These are phyloP conservation scores for Phalacrocorax carbo DNA, from an alignment of 2,113 vertebrate species.

Conservation along the genomic window DNA sequence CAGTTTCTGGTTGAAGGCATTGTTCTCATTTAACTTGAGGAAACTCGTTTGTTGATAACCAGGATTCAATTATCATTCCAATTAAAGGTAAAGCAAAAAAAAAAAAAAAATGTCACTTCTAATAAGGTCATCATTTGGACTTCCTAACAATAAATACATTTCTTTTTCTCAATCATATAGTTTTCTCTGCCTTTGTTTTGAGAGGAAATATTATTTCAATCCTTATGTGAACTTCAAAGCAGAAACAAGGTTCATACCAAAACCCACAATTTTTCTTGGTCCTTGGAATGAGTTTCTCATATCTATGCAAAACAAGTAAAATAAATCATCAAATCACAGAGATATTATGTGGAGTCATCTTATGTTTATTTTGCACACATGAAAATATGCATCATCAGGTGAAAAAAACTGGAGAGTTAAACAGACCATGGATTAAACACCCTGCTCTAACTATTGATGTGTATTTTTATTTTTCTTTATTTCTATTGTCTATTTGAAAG, in stretches of 20 bases:
- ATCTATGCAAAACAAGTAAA: neutral
- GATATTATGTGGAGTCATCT: neutral
- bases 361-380: neutral
- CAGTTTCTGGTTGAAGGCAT: neutral
- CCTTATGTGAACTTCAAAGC: neutral
- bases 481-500: conserved; percentile 6
- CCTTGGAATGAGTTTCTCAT: neutral
- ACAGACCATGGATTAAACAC: neutral
- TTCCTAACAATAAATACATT: neutral
- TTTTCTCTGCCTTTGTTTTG: neutral
- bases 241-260: neutral
- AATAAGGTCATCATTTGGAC: neutral
- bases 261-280: neutral
- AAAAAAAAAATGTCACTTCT: neutral
- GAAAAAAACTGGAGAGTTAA: neutral
- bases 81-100: neutral
- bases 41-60: neutral
- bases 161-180: neutral
- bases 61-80: neutral
- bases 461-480: neutral
- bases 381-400: neutral
- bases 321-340: neutral
- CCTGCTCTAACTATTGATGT: neutral
- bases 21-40: neutral
- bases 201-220: neutral